Percentiles rank a stretch among this genome's conserved stretches.
phyloP scores from a whole-genome alignment of 2,888 invertebrate species.

The Drosophila tripunctata region DNA sequence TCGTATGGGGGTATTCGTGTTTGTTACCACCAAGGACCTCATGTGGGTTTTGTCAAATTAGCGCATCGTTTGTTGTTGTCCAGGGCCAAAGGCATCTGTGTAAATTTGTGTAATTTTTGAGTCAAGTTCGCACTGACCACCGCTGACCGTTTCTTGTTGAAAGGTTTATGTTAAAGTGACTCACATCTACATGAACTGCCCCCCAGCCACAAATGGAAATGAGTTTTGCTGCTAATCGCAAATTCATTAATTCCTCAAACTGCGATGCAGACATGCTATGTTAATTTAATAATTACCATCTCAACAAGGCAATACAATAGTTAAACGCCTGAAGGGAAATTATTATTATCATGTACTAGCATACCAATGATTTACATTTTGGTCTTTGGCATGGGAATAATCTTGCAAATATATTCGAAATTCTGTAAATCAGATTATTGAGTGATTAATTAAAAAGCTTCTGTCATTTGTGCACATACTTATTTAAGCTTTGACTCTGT shows the following conservation, averaged over 20 bases:
- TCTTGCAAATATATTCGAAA: not conserved
- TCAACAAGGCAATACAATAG: constrained; percentile 15
- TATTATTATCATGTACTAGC: not conserved
- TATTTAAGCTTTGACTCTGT: not conserved
- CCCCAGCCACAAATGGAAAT: constrained; percentile 42
- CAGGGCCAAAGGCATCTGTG: constrained; percentile 10
- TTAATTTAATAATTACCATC: constrained; percentile 65
- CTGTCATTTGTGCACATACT: not conserved
- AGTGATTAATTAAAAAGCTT: constrained; percentile 6
- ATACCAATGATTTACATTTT: not conserved
- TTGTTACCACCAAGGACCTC: constrained; percentile 61
- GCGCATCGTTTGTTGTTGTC: constrained; percentile 73
- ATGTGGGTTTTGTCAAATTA: constrained; percentile 80
- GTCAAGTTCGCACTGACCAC: constrained; percentile 47
- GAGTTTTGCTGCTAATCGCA: constrained; percentile 47
- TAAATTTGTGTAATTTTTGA: constrained; percentile 70
- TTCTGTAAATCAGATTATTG: constrained; percentile 1
- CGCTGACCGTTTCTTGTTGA: constrained; percentile 49
- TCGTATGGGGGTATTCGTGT: constrained; percentile 14
- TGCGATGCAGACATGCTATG: constrained; percentile 43
- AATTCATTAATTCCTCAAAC: constrained; percentile 46
- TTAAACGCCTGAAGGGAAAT: not conserved
- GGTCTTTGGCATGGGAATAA: constrained; percentile 1
- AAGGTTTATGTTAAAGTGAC: constrained; percentile 43
- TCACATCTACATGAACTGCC: constrained; percentile 32